Evolutionary conservation across 2,113 vertebrate species (phyloP).

Genomic region (Petromus typicus): DNA sequence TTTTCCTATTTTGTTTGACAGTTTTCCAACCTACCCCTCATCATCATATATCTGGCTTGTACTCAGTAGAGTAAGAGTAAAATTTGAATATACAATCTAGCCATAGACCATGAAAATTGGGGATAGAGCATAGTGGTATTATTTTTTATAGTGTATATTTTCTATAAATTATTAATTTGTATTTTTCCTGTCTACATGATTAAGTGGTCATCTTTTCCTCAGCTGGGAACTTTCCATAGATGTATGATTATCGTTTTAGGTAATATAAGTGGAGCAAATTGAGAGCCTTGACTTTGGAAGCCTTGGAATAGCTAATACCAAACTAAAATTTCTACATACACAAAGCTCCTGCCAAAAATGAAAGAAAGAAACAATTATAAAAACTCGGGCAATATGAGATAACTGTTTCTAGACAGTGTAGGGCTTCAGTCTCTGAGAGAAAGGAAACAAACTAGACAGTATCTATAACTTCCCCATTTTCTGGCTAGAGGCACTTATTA

Average conservation of each 20-base stretch:
- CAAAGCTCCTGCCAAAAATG: neutral
- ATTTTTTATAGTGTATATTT: neutral
- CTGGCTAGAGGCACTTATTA: neutral
- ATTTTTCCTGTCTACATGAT: neutral
- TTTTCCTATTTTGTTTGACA: slow-evolving; percentile 25
- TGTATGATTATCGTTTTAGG: slow-evolving; percentile 16
- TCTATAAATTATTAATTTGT: slow-evolving; percentile 31
- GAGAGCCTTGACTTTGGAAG: slow-evolving; percentile 13
- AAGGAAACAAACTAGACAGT: neutral
- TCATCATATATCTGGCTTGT: neutral
- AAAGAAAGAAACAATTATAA: neutral
- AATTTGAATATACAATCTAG: slow-evolving; percentile 21
- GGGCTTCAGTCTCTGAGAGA: neutral
- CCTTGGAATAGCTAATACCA: neutral
- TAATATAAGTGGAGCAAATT: slow-evolving; percentile 1
- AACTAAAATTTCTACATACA: neutral
- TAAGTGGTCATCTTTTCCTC: neutral
- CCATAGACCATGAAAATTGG: neutral
- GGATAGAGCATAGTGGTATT: neutral
- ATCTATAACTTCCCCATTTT: neutral
- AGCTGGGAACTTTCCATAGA: neutral
- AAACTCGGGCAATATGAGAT: neutral
- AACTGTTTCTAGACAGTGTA: neutral
- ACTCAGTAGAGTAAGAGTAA: neutral
- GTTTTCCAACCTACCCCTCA: neutral